Conservation (phyloP, 2,113 vertebrate species). For the Dipodomys spectabilis region DNA sequence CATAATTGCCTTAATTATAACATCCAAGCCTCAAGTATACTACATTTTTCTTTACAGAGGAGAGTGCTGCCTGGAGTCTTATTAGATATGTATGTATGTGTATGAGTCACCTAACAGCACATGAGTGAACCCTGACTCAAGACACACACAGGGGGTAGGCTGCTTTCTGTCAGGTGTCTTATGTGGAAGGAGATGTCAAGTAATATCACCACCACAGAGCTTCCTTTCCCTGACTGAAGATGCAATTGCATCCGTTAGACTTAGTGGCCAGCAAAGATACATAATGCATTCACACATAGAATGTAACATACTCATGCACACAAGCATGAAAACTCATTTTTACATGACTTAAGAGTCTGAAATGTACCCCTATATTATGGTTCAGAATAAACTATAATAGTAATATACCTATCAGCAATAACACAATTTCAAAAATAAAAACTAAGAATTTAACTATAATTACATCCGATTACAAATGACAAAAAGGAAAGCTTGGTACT, state of each 20-base stretch:
- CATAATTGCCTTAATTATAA: neutral
- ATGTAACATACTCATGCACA: neutral
- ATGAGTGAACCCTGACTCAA: neutral
- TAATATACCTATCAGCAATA: constrained; percentile 43
- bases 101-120: neutral
- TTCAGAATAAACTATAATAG: constrained; percentile 15
- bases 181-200: neutral
- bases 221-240: neutral
- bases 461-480: no score
- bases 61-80: neutral
- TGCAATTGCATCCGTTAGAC: neutral
- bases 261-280: neutral
- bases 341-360: constrained; percentile 12
- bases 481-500: neutral
- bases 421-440: constrained; percentile 47
- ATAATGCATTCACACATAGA: neutral
- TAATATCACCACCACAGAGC: accelerated
- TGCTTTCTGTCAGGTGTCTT: neutral
- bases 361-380: neutral
- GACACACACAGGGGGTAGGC: neutral
- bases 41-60: neutral
- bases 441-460: no score
- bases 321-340: constrained; percentile 15
- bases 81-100: neutral
- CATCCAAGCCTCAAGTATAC: neutral